phyloP scores from a whole-genome alignment of 1,140 invertebrate genomes.

The Tetramorium alpestre region DNA sequence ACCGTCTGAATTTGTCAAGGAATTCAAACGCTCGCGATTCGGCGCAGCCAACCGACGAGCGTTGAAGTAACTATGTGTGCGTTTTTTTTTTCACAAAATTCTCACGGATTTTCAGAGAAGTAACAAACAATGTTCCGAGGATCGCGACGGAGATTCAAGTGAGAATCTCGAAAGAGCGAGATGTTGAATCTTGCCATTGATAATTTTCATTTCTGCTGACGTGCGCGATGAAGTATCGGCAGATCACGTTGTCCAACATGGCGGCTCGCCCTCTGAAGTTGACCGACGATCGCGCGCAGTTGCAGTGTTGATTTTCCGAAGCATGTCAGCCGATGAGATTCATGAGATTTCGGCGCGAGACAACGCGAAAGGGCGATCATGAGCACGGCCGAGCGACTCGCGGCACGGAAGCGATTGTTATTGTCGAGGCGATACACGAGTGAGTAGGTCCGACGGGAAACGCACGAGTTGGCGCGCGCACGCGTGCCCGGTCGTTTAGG shows the following conservation, averaged over 20 bases:
- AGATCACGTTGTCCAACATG: too few species aligned
- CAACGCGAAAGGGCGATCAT: conserved; percentile 29
- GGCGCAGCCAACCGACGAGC: neutral
- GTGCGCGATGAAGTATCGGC: too few species aligned
- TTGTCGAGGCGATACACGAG: neutral
- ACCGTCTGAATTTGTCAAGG: neutral
- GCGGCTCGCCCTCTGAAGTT: too few species aligned
- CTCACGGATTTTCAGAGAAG: too few species aligned
- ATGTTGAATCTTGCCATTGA: too few species aligned
- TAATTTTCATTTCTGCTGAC: too few species aligned
- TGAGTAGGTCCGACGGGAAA: neutral
- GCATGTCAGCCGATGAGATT: conserved; percentile 32
- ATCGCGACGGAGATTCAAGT: too few species aligned
- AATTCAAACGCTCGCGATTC: neutral
- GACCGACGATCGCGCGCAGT: too few species aligned
- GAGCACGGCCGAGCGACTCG: conserved; percentile 14
- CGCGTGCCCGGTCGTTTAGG: conserved; percentile 22
- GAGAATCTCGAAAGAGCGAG: too few species aligned
- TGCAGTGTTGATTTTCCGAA: too few species aligned
- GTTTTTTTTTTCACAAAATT: too few species aligned
- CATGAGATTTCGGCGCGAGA: conserved; percentile 10
- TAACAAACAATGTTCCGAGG: too few species aligned
- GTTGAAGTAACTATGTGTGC: neutral
- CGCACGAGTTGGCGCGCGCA: neutral
- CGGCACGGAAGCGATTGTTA: neutral